Evolutionary conservation across 2,888 invertebrate genomes (phyloP), one percentile per base, ranked within the genome.

Genomic region (Cryptus armator): DNA sequence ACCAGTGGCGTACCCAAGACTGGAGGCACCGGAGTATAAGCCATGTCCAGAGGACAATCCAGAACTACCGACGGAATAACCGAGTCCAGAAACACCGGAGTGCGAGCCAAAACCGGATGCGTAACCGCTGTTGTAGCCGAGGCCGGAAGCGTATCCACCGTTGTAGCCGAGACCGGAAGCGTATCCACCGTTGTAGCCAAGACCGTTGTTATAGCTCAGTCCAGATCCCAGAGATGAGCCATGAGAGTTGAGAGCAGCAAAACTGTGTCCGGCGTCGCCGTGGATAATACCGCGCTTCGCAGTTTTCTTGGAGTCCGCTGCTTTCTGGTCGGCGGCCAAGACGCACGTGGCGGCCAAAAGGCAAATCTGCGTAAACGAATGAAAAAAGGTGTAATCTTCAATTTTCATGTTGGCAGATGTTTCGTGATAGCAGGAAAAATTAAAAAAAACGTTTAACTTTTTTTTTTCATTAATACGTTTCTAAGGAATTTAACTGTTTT

Each of bases 241-340:
- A 16, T 76, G 67, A 10, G 81, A 78, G 59, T 80, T 74, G 9
- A 80, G 53, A 24, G 53, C 72, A 9, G 53, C 16, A 12, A 37
- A 70, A 66, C 70, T 59, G 3, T 62, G 67, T 7, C 19, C 37
- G n/a, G 9, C 16, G 44, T 85, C 80, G 10, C 88, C 88, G 12
- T 86, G 44, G 2, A 86, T 48, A 2, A 89, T 68, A 12, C 91
- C 90, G 5, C 89, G 89, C 74, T 91, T 91, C n/a, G 81, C 88
- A 0, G 83, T 83, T 44, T 88, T 90, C n/a, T 86, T 88, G 43
- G 44, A 12, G 29, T n/a, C 56, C 29, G 51, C 48, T 2, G 66
- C 16, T 70, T 71, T 82, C 64, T 78, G 82, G 10, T 85, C 79
- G 6, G 81, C 59, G 16, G 87, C 88, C 12, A 89, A 59, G n/a